Evolutionary conservation across 2,888 invertebrate genomes (phyloP).

Genomic region (Corythucha ciliata): DNA sequence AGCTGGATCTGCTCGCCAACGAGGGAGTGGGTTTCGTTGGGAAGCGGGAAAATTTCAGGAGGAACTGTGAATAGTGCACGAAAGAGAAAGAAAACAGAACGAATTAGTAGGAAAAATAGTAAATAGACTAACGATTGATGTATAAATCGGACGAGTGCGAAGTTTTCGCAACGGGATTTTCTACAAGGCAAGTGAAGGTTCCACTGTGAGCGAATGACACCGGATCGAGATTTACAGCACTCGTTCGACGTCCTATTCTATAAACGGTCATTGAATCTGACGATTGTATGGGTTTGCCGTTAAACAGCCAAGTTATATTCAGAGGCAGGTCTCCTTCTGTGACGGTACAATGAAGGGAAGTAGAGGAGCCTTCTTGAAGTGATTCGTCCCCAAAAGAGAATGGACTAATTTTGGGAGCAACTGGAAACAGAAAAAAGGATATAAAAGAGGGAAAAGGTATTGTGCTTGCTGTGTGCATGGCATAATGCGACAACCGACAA

Average conservation of each 20-base stretch:
- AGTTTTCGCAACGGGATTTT: constrained; percentile 57
- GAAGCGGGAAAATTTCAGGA: too few species aligned
- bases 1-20: constrained; percentile 39
- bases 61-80: constrained; percentile 1
- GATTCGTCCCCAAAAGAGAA: constrained; percentile 36
- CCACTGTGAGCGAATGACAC: constrained; percentile 58
- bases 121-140: constrained; percentile 54
- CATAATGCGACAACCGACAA: too few species aligned
- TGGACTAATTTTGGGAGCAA: constrained; percentile 32
- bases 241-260: constrained; percentile 53
- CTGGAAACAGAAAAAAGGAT: constrained; percentile 25
- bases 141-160: constrained; percentile 56
- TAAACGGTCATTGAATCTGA: constrained; percentile 49
- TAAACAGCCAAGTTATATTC: constrained; percentile 56
- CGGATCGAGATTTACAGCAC: constrained; percentile 53
- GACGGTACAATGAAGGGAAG: constrained; percentile 46
- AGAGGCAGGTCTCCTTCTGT: constrained; percentile 53
- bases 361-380: constrained; percentile 37
- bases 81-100: constrained; percentile 10
- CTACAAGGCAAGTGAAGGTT: constrained; percentile 62
- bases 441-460: too few species aligned
- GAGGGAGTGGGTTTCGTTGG: constrained; percentile 40
- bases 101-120: background rate
- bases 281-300: constrained; percentile 43
- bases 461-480: too few species aligned